These are phyloP conservation scores for Holocentrus rufus DNA, from an alignment of 2,797 vertebrate species.

Conservation along the genomic window DNA sequence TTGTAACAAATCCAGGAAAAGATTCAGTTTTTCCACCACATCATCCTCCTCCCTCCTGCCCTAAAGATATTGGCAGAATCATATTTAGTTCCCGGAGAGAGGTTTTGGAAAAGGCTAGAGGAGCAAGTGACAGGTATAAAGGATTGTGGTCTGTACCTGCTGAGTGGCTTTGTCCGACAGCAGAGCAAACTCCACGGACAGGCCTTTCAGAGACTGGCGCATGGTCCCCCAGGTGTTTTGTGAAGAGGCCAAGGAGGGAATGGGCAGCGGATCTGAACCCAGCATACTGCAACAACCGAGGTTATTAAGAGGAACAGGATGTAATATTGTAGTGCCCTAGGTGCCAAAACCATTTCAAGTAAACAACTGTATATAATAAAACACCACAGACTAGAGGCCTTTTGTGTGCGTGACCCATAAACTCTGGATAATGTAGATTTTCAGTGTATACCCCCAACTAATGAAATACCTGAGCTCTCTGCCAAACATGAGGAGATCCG, in stretches of 20 bases:
- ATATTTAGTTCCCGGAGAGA: slow-evolving; percentile 36
- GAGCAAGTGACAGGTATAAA: slow-evolving; percentile 36
- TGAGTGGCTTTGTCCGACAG: slow-evolving; percentile 94
- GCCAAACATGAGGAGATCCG: slow-evolving; percentile 94
- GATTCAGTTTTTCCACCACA: slow-evolving; percentile 96
- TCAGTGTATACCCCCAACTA: slow-evolving; percentile 23
- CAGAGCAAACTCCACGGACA: slow-evolving; percentile 93
- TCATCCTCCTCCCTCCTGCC: slow-evolving; percentile 95
- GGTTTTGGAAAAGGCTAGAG: slow-evolving; percentile 19
- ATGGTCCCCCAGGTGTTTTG: slow-evolving; percentile 89
- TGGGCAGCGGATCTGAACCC: slow-evolving; percentile 89
- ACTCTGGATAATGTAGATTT: slow-evolving; percentile 13
- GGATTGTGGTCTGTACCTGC: slow-evolving; percentile 83
- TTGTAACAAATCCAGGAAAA: slow-evolving; percentile 96
- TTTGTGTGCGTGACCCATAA: slow-evolving; percentile 25
- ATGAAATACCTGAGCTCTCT: slow-evolving; percentile 91
- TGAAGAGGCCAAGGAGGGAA: slow-evolving; percentile 88
- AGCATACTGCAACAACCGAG: slow-evolving; percentile 81
- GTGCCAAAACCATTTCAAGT: slow-evolving; percentile 53
- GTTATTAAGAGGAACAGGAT: slow-evolving; percentile 28
- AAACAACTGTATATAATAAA: slow-evolving; percentile 34
- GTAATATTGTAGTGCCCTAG: slow-evolving; percentile 20
- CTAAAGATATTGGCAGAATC: slow-evolving; percentile 76
- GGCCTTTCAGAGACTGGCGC: slow-evolving; percentile 91
- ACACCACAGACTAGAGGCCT: slow-evolving; percentile 26